These are phyloP conservation scores for Tetragnatha montana DNA, from an alignment of 2,888 invertebrate species.

Conservation along the genomic window DNA sequence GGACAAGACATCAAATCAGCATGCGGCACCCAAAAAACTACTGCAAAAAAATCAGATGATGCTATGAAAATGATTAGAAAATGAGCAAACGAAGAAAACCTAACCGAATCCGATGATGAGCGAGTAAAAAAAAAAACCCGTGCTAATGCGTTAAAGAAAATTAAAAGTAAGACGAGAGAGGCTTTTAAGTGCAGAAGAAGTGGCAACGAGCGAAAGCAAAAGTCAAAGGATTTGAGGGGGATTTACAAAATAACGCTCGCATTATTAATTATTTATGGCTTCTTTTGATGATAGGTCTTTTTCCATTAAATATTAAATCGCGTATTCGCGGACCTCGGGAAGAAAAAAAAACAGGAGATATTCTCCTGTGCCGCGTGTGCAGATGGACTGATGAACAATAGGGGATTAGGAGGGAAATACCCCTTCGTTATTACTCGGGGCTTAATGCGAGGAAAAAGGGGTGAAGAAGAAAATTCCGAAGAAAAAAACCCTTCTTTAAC, in stretches of 20 bases:
- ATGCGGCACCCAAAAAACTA: neutral
- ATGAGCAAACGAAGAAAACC: conserved; percentile 9
- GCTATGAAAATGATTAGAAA: neutral
- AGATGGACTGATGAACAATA: conserved; percentile 36
- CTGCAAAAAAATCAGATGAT: neutral
- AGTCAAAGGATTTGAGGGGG: conserved; percentile 64
- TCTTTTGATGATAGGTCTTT: conserved; percentile 68
- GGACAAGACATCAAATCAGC: no score
- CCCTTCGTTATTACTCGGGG: conserved; percentile 61
- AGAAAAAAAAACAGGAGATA: conserved; percentile 33
- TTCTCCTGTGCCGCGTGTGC: neutral
- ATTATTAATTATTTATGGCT: conserved; percentile 68
- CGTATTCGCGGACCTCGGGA: neutral
- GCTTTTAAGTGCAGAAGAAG: neutral
- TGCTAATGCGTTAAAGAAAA: conserved; percentile 28
- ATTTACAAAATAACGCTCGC: conserved; percentile 67
- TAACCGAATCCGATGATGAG: neutral
- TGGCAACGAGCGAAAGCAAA: conserved; percentile 15
- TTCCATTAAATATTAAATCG: conserved; percentile 70
- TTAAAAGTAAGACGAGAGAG: conserved; percentile 42
- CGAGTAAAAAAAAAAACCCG: conserved; percentile 15
- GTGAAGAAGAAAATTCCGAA: neutral
- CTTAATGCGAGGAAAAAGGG: conserved; percentile 63
- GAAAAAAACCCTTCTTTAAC: conserved; percentile 34
- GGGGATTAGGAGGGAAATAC: conserved; percentile 60